Conservation (phyloP, 2,113 vertebrate genomes). For the Pteronura brasiliensis region DNA sequence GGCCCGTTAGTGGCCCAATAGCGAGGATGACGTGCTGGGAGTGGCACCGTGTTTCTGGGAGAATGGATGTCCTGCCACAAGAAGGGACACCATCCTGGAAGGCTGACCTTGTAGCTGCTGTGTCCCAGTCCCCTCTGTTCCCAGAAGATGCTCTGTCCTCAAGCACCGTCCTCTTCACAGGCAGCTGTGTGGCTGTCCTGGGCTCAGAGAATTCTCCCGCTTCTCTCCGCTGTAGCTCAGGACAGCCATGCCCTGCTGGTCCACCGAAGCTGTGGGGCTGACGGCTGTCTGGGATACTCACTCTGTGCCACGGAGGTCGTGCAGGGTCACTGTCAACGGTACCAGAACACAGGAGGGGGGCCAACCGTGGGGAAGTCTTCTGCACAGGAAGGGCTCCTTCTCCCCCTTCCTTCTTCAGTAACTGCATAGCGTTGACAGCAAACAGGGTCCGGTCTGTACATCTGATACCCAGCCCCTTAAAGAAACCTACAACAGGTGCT, state of each 20-base stretch:
- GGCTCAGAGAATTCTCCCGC: slow-evolving; percentile 25
- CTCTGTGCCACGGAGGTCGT: slow-evolving; percentile 56
- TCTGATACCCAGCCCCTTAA: background rate
- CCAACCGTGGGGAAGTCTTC: background rate
- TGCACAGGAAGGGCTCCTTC: background rate
- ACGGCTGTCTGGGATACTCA: slow-evolving; percentile 47
- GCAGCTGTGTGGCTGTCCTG: background rate
- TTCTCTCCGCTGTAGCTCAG: background rate
- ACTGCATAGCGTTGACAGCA: background rate
- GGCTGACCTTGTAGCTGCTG: too few species aligned
- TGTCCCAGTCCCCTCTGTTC: background rate
- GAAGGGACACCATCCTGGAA: background rate
- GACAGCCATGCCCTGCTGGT: background rate
- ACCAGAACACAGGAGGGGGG: background rate
- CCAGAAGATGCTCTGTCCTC: background rate
- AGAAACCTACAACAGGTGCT: too few species aligned
- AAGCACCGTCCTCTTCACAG: rapidly evolving
- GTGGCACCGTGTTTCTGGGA: rapidly evolving
- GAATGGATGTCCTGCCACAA: background rate
- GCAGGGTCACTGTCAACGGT: slow-evolving; percentile 19
- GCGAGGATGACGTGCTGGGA: rapidly evolving
- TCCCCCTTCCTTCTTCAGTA: background rate
- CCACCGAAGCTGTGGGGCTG: slow-evolving; percentile 18
- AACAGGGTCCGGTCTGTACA: background rate
- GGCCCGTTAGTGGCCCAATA: too few species aligned